Conservation (phyloP, 2,888 invertebrate genomes). For the Orgyia antiqua region DNA sequence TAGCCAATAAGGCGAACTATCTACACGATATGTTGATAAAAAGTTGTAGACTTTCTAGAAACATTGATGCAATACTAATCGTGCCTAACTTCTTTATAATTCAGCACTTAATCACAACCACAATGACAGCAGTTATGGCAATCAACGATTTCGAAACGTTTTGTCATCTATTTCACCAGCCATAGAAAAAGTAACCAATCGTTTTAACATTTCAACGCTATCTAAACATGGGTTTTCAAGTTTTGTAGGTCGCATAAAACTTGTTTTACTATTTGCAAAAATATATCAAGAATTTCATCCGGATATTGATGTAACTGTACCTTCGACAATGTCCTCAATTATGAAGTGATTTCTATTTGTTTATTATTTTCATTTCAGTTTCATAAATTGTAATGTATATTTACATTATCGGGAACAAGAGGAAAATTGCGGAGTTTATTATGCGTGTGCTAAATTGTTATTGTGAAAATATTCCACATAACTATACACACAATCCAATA, state of each 20-base stretch:
- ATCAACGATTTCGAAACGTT: slow-evolving; percentile 22
- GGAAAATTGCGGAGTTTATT: too few species aligned
- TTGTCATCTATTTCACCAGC: slow-evolving; percentile 12
- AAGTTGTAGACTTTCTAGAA: slow-evolving; percentile 60
- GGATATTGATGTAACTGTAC: slow-evolving; percentile 44
- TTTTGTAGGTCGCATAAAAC: slow-evolving; percentile 39
- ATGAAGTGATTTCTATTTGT: slow-evolving; percentile 40
- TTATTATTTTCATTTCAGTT: slow-evolving; percentile 6
- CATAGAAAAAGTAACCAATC: slow-evolving; percentile 7
- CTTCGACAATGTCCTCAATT: slow-evolving; percentile 42
- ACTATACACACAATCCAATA: too few species aligned
- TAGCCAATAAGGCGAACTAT: slow-evolving; percentile 25
- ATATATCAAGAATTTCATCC: slow-evolving; percentile 37
- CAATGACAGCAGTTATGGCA: slow-evolving; percentile 9
- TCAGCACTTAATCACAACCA: slow-evolving; percentile 13
- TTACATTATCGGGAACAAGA: too few species aligned
- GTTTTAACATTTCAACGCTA: slow-evolving; percentile 19
- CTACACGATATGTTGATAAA: slow-evolving; percentile 41
- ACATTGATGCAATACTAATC: slow-evolving; percentile 36
- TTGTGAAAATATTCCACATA: too few species aligned
- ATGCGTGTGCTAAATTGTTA: too few species aligned
- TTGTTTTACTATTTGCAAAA: slow-evolving; percentile 45
- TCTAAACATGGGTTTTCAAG: slow-evolving; percentile 28
- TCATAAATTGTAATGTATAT: too few species aligned
- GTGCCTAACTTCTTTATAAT: slow-evolving; percentile 19